Base-by-base conservation (phyloP, 2,888 invertebrate genomes). In the Lamellibrachia columna region DNA sequence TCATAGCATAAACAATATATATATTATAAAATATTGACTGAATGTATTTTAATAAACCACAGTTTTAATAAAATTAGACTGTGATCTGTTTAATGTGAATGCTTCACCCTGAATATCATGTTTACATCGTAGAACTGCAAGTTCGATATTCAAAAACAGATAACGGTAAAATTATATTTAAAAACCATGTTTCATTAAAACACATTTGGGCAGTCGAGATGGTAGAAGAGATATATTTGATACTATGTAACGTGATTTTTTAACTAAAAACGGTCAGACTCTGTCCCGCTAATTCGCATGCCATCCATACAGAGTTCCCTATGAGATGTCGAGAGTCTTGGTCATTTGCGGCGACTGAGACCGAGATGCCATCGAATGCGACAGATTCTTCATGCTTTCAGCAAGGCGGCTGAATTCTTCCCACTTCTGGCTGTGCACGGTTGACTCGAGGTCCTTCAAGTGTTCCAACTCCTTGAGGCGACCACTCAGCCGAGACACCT, bases 341-440 rank as follows among this genome's bases (percentile, higher is more conserved):
- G 75, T 75, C 75, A 75, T 75, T 22, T 75, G 75, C 6, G 75
- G 75, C 15, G 75, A 75, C 22, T 75, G 75, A 22, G 75, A 75
- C 75, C 75, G 22, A 22, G 75, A 75, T 22, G 93, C 93, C 94
- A 94, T 94, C 91, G 92, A 91, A 11, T 95, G 94, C 1, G 96
- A 96, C 90, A 96, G 93, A 7, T 94, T 94, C 92, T 96, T 95
- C 96, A 96, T 96, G 94, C 95, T 96, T 92, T 96, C 96, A 0
- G 96, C 96, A 92, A 96, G 94, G n/a, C 95, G 94, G 90, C 95
- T 95, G 94, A 96, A 96, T 94, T 96, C 96, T 91, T 95, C 95
- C 96, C 96, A 96, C 93, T 96, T 96, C 94, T 96, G 96, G 60
- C 94, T 95, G 93, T 96, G 96, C 40, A 95, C 93, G 2, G 95